phyloP scores from a whole-genome alignment of 2,888 invertebrate genomes.

The Erebia ligea region DNA sequence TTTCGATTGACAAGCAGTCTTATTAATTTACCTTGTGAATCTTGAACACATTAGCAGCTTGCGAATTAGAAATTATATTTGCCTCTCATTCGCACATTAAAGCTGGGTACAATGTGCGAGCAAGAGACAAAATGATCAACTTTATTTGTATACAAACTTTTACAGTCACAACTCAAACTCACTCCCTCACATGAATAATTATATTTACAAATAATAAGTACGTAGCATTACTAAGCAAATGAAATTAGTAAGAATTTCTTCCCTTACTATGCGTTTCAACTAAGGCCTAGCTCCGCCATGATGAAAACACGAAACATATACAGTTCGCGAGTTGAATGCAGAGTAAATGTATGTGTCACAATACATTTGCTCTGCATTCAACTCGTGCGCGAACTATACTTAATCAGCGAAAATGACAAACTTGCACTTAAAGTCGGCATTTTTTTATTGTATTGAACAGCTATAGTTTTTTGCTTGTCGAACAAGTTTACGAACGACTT shows the following conservation, averaged over 20 bases:
- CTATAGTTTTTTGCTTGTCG: too few relatives aligned
- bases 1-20: not conserved
- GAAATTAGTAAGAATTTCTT: not conserved
- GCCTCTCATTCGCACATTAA: not conserved
- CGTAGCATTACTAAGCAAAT: not conserved
- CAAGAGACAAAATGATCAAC: not conserved
- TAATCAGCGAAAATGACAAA: too few relatives aligned
- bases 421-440: too few relatives aligned
- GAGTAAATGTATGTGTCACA: too few relatives aligned
- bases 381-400: too few relatives aligned
- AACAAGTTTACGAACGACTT: too few relatives aligned
- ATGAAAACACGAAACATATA: too few relatives aligned
- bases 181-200: not conserved
- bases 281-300: too few relatives aligned
- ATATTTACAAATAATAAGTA: not conserved
- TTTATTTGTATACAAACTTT: not conserved
- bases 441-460: too few relatives aligned
- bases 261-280: too few relatives aligned
- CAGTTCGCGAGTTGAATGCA: too few relatives aligned
- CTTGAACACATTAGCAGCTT: not conserved
- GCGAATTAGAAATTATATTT: not conserved
- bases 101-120: not conserved
- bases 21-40: conserved; percentile 1
- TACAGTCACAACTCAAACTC: not conserved
- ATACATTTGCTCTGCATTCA: too few relatives aligned